phyloP scores from a whole-genome alignment of 2,797 vertebrate species.

The Bradypodion ventrale region DNA sequence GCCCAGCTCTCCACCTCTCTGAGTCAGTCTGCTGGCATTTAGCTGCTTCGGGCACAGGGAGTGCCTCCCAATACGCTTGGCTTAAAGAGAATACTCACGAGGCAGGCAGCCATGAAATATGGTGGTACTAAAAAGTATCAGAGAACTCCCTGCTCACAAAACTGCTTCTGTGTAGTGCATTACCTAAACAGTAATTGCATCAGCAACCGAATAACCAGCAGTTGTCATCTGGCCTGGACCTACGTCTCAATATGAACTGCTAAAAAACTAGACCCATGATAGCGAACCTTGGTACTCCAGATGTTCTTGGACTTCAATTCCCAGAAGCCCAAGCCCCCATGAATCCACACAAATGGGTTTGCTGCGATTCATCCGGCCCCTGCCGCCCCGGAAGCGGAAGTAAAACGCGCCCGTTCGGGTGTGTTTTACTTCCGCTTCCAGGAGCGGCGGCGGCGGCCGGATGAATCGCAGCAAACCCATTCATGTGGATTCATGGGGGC shows the following conservation, averaged over 20 bases:
- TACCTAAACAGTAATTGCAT: background rate
- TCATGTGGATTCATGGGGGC: no score
- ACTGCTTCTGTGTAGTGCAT: background rate
- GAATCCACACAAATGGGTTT: no score
- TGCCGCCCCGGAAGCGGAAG: no score
- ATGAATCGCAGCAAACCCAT: no score
- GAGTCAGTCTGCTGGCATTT: constrained; percentile 30
- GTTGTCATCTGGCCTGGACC: background rate
- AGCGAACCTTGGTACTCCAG: no score
- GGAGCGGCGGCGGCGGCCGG: no score
- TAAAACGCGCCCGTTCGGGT: no score
- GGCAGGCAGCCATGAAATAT: background rate
- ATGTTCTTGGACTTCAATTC: no score
- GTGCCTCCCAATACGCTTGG: background rate
- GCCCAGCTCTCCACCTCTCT: background rate
- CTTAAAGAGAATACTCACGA: background rate
- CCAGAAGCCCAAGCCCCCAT: no score
- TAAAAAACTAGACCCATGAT: no score
- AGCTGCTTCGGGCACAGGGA: constrained; percentile 2
- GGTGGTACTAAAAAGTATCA: background rate
- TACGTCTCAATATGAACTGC: background rate
- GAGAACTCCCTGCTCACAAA: background rate
- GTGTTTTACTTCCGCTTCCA: no score
- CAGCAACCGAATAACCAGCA: background rate
- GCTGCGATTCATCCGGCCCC: no score